Conservation (phyloP, 2,113 vertebrate genomes). For the Psittacula cyanocephala region DNA sequence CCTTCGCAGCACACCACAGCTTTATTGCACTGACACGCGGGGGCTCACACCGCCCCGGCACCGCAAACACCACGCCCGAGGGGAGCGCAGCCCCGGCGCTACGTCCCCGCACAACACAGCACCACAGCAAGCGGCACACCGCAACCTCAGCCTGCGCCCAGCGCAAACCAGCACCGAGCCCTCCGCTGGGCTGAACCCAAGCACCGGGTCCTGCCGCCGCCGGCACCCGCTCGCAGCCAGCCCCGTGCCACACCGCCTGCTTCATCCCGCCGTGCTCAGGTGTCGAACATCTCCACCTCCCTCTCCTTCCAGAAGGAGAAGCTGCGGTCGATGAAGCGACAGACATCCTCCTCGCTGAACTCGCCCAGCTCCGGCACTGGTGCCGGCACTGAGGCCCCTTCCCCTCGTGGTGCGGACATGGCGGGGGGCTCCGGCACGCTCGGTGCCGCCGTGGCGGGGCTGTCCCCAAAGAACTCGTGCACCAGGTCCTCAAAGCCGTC, state of each 20-base stretch:
- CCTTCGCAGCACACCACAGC: slow-evolving; percentile 57
- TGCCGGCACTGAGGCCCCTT: neutral
- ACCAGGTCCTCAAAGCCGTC: slow-evolving; percentile 94
- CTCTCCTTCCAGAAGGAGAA: slow-evolving; percentile 99
- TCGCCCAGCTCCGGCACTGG: slow-evolving; percentile 82
- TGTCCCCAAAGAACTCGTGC: slow-evolving; percentile 84
- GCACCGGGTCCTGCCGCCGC: neutral
- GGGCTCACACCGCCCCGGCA: slow-evolving; percentile 38
- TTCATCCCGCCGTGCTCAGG: slow-evolving; percentile 61
- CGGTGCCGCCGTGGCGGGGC: neutral
- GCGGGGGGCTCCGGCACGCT: neutral
- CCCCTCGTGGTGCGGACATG: neutral
- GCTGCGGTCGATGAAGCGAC: slow-evolving; percentile 93
- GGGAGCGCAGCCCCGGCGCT: neutral
- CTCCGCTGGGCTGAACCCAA: neutral
- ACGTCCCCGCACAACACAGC: slow-evolving; percentile 4
- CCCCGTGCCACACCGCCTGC: neutral
- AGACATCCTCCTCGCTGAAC: slow-evolving; percentile 94
- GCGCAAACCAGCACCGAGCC: neutral
- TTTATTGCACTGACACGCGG: slow-evolving; percentile 43
- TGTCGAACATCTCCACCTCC: slow-evolving; percentile 90
- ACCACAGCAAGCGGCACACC: slow-evolving; percentile 50
- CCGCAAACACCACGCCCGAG: slow-evolving; percentile 31
- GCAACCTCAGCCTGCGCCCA: neutral
- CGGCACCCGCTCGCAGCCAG: neutral